Percentiles rank a stretch among this genome's conserved stretches.
Conservation (phyloP, 2,888 invertebrate species). For the Nephrotoma guestfalica region DNA sequence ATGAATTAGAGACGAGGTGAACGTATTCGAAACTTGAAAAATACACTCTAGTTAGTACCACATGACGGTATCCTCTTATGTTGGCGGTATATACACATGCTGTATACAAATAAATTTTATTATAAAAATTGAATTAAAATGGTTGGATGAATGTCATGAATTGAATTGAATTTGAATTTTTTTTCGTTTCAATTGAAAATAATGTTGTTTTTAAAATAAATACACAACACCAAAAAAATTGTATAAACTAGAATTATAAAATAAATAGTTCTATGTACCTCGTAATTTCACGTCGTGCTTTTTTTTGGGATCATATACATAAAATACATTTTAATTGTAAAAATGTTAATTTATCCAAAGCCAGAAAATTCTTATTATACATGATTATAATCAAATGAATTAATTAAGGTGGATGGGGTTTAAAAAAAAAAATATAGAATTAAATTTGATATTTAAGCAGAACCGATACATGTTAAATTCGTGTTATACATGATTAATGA, state of each 20-base stretch:
- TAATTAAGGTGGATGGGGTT: background rate
- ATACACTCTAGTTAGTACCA: background rate
- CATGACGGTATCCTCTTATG: background rate
- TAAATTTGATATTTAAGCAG: background rate
- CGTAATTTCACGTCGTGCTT: background rate
- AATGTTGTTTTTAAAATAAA: background rate
- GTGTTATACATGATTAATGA: background rate
- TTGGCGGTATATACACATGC: background rate
- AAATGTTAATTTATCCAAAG: background rate
- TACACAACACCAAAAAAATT: background rate
- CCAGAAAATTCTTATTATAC: background rate
- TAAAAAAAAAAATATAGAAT: background rate
- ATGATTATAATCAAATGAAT: background rate
- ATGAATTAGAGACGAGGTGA: background rate
- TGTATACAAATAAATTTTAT: background rate
- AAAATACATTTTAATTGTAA: background rate
- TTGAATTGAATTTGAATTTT: background rate
- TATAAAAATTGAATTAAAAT: background rate
- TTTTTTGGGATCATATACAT: background rate
- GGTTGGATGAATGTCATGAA: background rate
- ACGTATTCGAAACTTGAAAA: background rate
- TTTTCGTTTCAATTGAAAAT: background rate
- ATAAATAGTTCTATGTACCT: background rate
- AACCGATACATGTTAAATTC: background rate
- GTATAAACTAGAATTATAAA: background rate